Percentiles rank a stretch among this genome's conserved stretches.
phyloP scores from a whole-genome alignment of 2,113 vertebrate genomes.

The Aix galericulata region DNA sequence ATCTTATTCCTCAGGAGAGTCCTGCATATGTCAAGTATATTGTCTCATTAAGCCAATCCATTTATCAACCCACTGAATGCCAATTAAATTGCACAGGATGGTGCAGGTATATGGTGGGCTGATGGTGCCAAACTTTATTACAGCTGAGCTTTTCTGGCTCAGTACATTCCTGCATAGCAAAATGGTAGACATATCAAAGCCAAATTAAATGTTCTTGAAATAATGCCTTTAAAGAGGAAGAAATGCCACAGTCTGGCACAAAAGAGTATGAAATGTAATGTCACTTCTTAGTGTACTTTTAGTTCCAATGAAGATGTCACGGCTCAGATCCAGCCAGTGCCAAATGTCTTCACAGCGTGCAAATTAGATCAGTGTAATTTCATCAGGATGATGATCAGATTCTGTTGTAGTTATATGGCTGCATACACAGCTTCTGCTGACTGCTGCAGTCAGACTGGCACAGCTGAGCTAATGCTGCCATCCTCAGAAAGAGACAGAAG shows the following conservation, averaged over 20 bases:
- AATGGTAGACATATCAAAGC: conserved; percentile 79
- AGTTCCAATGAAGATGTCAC: conserved; percentile 87
- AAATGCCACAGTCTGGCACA: conserved; percentile 75
- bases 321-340: conserved; percentile 78
- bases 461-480: conserved; percentile 77
- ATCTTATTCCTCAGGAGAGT: conserved; percentile 88
- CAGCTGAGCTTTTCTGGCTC: conserved; percentile 88
- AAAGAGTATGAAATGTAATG: conserved; percentile 70
- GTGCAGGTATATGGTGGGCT: conserved; percentile 88
- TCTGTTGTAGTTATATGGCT: conserved; percentile 75
- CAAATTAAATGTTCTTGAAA: conserved; percentile 82
- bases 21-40: conserved; percentile 94
- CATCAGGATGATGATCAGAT: conserved; percentile 82
- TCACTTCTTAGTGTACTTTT: conserved; percentile 77
- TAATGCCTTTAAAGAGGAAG: conserved; percentile 81
- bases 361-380: conserved; percentile 91
- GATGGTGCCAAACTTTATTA: conserved; percentile 85
- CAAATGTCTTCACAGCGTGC: conserved; percentile 85
- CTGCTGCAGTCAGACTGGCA: conserved; percentile 59
- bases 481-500: conserved; percentile 65
- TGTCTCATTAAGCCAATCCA: conserved; percentile 94
- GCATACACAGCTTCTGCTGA: conserved; percentile 74
- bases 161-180: conserved; percentile 71
- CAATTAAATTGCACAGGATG: conserved; percentile 94
- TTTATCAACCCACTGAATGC: conserved; percentile 92